These are phyloP conservation scores for Lymantria monacha DNA, from an alignment of 2,888 invertebrate species.

Conservation along the genomic window DNA sequence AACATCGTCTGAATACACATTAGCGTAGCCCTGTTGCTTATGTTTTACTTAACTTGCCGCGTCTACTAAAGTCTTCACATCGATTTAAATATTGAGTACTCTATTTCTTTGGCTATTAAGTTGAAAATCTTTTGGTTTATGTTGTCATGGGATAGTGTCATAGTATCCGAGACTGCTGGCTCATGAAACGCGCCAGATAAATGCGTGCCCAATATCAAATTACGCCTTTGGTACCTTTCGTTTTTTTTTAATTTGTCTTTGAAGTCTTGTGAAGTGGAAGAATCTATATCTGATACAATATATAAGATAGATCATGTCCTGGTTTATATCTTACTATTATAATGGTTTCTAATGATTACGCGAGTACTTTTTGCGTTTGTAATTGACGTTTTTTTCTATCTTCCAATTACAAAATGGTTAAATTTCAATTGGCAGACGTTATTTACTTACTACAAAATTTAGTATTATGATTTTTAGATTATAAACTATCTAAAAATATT, in stretches of 20 bases:
- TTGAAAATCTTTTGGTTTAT: constrained; percentile 27
- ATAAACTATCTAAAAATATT: too few species aligned
- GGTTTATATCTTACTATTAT: not conserved
- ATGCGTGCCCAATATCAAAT: constrained; percentile 71
- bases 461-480: too few species aligned
- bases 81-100: constrained; percentile 32
- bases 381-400: too few species aligned
- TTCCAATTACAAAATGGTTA: too few species aligned
- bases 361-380: too few species aligned
- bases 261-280: constrained; percentile 39
- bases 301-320: constrained; percentile 8
- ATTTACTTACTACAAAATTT: too few species aligned
- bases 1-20: constrained; percentile 37
- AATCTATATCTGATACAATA: constrained; percentile 1
- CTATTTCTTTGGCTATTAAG: constrained; percentile 28
- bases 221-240: constrained; percentile 47
- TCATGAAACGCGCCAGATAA: constrained; percentile 74
- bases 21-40: constrained; percentile 54
- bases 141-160: constrained; percentile 59
- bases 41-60: constrained; percentile 62
- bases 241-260: constrained; percentile 45
- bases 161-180: constrained; percentile 65
- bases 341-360: too few species aligned
- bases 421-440: too few species aligned
- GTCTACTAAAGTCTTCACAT: constrained; percentile 38